Percentiles rank a stretch among this genome's conserved stretches.
Evolutionary conservation across 2,113 vertebrate genomes (phyloP).

Genomic region (Chaetura pelagica): DNA sequence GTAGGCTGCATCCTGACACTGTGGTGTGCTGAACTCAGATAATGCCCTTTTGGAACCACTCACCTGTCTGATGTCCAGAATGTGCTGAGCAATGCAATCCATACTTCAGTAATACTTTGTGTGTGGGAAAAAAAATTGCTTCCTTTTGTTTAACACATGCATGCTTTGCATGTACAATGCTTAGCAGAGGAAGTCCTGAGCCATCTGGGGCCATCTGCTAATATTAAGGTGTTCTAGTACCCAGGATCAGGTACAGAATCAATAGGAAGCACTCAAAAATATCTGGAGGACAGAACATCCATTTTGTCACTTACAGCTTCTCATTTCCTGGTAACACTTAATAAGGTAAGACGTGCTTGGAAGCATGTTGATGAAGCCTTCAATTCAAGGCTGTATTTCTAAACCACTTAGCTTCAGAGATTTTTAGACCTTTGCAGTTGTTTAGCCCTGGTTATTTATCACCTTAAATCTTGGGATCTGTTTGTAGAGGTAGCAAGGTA

Average conservation of each 20-base stretch:
- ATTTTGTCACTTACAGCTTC: neutral
- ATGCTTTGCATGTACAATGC: neutral
- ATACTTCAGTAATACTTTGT: neutral
- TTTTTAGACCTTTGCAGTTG: neutral
- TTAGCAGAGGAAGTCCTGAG: neutral
- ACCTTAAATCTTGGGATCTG: neutral
- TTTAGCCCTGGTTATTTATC: neutral
- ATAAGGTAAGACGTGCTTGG: neutral
- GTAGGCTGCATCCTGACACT: neutral
- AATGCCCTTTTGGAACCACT: neutral
- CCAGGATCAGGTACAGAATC: neutral
- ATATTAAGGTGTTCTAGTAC: neutral
- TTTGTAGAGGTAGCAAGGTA: neutral
- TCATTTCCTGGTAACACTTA: neutral
- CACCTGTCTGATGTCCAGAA: neutral
- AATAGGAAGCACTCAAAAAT: neutral
- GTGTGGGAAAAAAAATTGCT: neutral
- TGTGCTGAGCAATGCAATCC: neutral
- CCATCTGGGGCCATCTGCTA: neutral
- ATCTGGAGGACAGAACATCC: neutral
- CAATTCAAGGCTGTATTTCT: neutral
- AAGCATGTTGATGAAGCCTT: neutral
- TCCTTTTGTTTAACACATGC: neutral
- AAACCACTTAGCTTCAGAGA: neutral
- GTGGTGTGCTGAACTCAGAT: neutral